These are phyloP conservation scores for Sclerodermus sp. DNA, from an alignment of 2,888 invertebrate genomes.

Conservation along the genomic window DNA sequence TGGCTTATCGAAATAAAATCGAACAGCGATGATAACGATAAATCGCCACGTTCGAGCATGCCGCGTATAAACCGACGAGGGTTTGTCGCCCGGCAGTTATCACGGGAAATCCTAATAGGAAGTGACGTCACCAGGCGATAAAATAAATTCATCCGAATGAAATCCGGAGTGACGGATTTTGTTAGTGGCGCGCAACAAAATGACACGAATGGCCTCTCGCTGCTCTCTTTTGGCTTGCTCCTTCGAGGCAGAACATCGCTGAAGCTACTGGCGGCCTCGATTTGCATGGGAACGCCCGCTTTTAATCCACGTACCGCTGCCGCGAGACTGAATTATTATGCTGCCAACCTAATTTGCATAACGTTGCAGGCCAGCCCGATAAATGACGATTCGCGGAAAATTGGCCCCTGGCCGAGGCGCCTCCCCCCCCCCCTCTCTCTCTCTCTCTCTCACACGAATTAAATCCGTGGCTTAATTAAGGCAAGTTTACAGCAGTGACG, in stretches of 20 bases:
- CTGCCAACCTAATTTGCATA: slow-evolving; percentile 45
- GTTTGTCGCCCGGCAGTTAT: too few relatives aligned
- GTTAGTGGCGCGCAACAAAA: not conserved
- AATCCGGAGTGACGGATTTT: too few relatives aligned
- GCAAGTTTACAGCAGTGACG: slow-evolving; percentile 29
- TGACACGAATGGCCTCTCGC: not conserved
- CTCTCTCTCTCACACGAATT: slow-evolving; percentile 13
- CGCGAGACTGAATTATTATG: slow-evolving; percentile 43
- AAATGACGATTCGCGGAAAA: slow-evolving; percentile 50
- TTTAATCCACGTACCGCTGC: slow-evolving; percentile 36
- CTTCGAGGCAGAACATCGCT: slow-evolving; percentile 3
- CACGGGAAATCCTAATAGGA: too few relatives aligned
- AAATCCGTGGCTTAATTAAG: slow-evolving; percentile 38
- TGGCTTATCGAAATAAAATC: too few relatives aligned
- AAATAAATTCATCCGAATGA: too few relatives aligned
- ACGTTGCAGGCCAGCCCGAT: slow-evolving; percentile 40
- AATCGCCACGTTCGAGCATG: too few relatives aligned
- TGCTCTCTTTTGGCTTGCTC: not conserved
- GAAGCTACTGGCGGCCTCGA: slow-evolving; percentile 8
- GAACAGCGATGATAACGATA: too few relatives aligned
- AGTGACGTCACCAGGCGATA: too few relatives aligned
- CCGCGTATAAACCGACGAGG: too few relatives aligned
- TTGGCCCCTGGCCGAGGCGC: slow-evolving; percentile 26
- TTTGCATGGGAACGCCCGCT: slow-evolving; percentile 42
- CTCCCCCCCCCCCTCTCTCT: not conserved